Evolutionary conservation across 2,888 invertebrate genomes (phyloP), one percentile per base, ranked within the genome.

Genomic region (Drosophila stalkeri): DNA sequence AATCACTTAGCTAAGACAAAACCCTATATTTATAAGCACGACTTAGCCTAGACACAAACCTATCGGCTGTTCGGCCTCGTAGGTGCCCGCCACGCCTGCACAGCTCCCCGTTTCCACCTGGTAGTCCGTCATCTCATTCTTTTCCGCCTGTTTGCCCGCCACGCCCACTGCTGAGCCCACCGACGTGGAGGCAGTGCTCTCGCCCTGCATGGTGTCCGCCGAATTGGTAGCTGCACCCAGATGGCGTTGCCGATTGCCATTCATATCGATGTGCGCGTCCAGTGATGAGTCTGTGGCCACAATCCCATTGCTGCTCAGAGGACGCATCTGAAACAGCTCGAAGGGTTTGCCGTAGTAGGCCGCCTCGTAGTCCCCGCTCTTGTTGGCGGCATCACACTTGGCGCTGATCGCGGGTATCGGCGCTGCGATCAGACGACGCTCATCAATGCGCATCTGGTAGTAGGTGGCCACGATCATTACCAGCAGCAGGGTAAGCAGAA

Each of bases 391-490:
- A 20, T 91, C 90, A 12, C 90, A 80, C 33, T 91, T 91, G 39
- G 88, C 91, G 27, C 92, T 91, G 27, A 91, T 92, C 4, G 88
- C 85, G 0, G 85, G 77, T 63, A 91, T 91, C 41, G 82, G 69
- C 1, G 81, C 63, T 16, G 83, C 77, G 44, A 86, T 65, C 49
- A 86, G 54, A 6, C 86, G 83, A 8, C 75, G 79, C 41, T 83
- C 78, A 62, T 89, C 91, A 20, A 95, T 91, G 72, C 94, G 93
- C 43, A 94, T 94, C 82, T 96, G 96, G 91, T 95, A 96, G 44
- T 95, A 89, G 0, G 96, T 95, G 60, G 95, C 90, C 93, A 95
- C 95, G 82, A 96, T 91, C 11, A 95, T 84, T 0, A 94, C 77
- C 81, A 65, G 93, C 23, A 89, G 16, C 1, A 92, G 68, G 2